Evolutionary conservation across 2,113 vertebrate genomes (phyloP).

Genomic region (Podarcis muralis): DNA sequence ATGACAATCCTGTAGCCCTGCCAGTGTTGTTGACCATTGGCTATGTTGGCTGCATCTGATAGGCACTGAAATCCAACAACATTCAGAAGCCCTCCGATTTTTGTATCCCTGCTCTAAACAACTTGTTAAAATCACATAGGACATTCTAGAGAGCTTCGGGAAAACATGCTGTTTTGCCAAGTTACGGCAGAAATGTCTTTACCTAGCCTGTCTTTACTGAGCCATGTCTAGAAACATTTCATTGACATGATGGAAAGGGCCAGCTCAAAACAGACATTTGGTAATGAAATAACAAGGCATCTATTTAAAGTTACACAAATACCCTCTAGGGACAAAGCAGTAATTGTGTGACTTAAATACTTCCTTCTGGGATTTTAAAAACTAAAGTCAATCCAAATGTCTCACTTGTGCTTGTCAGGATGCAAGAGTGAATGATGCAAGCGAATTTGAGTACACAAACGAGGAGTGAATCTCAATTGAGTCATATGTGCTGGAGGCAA

Average conservation of each 20-base stretch:
- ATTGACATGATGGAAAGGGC: not conserved
- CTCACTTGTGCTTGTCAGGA: not conserved
- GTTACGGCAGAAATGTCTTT: not conserved
- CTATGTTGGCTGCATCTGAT: too few species aligned
- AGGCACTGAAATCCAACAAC: too few species aligned
- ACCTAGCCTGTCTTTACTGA: not conserved
- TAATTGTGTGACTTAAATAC: constrained; percentile 1
- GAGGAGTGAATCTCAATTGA: not conserved
- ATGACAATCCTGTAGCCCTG: too few species aligned
- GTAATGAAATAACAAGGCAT: constrained; percentile 8
- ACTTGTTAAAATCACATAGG: not conserved
- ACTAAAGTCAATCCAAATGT: not conserved
- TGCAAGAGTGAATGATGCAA: too few species aligned
- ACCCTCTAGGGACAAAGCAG: not conserved
- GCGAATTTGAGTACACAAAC: not conserved
- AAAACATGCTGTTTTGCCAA: not conserved
- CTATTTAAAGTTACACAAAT: constrained; percentile 8
- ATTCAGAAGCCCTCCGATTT: too few species aligned
- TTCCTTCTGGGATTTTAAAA: not conserved
- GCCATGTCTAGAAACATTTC: not conserved
- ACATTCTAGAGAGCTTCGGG: not conserved
- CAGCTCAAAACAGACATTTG: not conserved
- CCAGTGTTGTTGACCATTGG: too few species aligned
- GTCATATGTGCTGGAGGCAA: too few species aligned
- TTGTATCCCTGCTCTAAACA: not conserved